Conservation (phyloP, 2,888 invertebrate genomes). For the Leucania comma region DNA sequence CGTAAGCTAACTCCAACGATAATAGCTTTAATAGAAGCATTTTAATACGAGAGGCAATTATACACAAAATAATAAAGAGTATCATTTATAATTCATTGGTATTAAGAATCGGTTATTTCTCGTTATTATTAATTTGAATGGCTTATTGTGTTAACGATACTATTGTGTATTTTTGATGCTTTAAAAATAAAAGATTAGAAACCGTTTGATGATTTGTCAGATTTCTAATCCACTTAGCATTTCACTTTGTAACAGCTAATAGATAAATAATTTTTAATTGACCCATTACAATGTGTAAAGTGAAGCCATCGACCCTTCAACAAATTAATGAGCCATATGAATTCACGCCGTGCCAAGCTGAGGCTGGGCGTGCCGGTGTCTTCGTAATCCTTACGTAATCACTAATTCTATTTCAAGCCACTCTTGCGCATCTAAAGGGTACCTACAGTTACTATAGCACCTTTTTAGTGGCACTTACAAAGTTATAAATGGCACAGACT, state of each 20-base stretch:
- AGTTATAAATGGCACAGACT: constrained; percentile 14
- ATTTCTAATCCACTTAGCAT: neutral
- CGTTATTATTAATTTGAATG: constrained; percentile 31
- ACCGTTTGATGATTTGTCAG: neutral
- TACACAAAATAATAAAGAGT: constrained; percentile 25
- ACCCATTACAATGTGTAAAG: constrained; percentile 36
- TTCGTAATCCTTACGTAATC: constrained; percentile 70
- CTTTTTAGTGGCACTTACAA: constrained; percentile 36
- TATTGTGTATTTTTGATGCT: constrained; percentile 1
- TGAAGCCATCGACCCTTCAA: constrained; percentile 41
- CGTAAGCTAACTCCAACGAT: constrained; percentile 56
- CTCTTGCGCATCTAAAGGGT: constrained; percentile 60
- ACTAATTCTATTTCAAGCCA: constrained; percentile 61
- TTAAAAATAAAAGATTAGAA: neutral
- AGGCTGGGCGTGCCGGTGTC: constrained; percentile 55
- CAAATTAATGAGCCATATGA: constrained; percentile 59
- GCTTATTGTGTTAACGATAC: neutral
- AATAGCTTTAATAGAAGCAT: constrained; percentile 55
- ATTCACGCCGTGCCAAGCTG: constrained; percentile 52
- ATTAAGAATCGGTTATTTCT: constrained; percentile 5
- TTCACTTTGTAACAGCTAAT: neutral
- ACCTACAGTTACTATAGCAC: constrained; percentile 34
- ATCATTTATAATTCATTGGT: constrained; percentile 24
- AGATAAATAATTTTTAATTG: constrained; percentile 20
- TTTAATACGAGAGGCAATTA: constrained; percentile 46